Conservation (phyloP, 2,888 invertebrate genomes). For the Chamaedrilus cognettii region DNA sequence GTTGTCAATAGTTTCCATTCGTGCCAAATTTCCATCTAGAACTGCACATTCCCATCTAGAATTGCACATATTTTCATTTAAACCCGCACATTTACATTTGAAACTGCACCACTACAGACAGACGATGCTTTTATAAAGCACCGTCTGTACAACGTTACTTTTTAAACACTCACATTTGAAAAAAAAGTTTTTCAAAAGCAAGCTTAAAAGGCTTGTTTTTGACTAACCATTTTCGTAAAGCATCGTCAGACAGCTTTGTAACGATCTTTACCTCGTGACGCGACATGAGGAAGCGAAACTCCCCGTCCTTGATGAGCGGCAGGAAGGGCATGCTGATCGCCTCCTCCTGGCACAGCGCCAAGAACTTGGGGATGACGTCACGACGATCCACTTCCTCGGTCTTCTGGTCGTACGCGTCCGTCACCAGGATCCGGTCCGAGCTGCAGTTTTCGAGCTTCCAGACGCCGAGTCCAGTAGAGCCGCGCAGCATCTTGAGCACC, state of each 20-base stretch:
- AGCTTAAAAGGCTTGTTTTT: no score
- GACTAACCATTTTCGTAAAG: background rate
- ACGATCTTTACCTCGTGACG: slow-evolving; percentile 26
- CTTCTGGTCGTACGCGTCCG: slow-evolving; percentile 31
- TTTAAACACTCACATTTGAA: no score
- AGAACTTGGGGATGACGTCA: slow-evolving; percentile 31
- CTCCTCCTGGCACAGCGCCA: slow-evolving; percentile 28
- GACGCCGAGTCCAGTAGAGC: slow-evolving; percentile 28
- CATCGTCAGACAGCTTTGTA: background rate
- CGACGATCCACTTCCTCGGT: slow-evolving; percentile 28
- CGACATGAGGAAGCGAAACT: slow-evolving; percentile 32
- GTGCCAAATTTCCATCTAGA: no score
- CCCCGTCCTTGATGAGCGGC: slow-evolving; percentile 34
- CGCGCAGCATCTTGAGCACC: slow-evolving; percentile 35
- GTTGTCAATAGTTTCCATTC: no score
- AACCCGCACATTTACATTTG: no score
- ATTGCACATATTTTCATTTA: no score
- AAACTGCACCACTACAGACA: no score
- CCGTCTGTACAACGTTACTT: no score
- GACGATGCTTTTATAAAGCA: no score
- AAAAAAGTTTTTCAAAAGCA: no score
- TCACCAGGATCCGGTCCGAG: slow-evolving; percentile 29
- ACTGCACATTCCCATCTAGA: no score
- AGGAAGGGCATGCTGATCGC: slow-evolving; percentile 37
- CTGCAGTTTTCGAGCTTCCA: slow-evolving; percentile 31